These are phyloP conservation scores for Pasiphila rectangulata DNA, from an alignment of 2,888 invertebrate species.

Conservation along the genomic window DNA sequence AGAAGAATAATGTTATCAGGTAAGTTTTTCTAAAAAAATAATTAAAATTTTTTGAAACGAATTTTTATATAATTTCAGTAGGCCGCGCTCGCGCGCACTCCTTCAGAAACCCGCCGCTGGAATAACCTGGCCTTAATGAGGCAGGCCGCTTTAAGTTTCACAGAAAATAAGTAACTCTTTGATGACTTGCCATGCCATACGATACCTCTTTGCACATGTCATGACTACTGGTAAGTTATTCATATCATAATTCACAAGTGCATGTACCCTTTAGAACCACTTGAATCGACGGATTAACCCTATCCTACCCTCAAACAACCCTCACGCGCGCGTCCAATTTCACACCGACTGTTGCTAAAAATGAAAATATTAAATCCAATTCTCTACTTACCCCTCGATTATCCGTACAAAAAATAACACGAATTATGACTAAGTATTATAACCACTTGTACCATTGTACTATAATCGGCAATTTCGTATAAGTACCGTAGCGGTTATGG, in stretches of 20 bases:
- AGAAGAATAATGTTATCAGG: no score
- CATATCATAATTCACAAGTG: conserved; percentile 33
- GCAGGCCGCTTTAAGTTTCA: no score
- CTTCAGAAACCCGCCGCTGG: no score
- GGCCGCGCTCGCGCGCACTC: no score
- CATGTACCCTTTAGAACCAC: conserved; percentile 47
- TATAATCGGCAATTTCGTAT: conserved; percentile 67
- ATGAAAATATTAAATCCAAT: conserved; percentile 80
- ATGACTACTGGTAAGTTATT: conserved; percentile 14
- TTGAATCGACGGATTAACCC: conserved; percentile 64
- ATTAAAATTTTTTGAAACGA: no score
- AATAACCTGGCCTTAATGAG: no score
- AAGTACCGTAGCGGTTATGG: conserved; percentile 60
- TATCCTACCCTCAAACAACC: conserved; percentile 53
- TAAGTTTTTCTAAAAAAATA: no score
- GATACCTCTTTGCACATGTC: not conserved
- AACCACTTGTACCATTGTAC: conserved; percentile 70
- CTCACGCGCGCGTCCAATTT: conserved; percentile 76
- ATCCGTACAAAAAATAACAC: conserved; percentile 67
- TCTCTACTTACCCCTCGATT: conserved; percentile 69
- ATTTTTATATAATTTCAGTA: no score
- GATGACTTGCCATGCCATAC: no score
- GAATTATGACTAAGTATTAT: conserved; percentile 72
- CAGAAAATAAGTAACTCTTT: no score
- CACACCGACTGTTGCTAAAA: conserved; percentile 75